Percentiles rank a stretch among this genome's conserved stretches.
phyloP scores from a whole-genome alignment of 2,888 invertebrate genomes.

The Macrosiphum euphorbiae region DNA sequence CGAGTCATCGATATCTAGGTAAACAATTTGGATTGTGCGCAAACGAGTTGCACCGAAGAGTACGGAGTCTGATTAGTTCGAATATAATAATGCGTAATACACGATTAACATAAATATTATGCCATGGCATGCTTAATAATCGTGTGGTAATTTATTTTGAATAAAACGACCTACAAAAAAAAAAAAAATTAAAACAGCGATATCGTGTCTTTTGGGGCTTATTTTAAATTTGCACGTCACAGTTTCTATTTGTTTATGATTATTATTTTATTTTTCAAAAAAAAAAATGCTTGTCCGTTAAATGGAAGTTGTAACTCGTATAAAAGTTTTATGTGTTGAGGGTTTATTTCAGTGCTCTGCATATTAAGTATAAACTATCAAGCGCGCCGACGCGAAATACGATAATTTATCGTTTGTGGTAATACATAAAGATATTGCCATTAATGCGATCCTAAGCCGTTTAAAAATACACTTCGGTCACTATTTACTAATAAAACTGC shows the following conservation, averaged over 20 bases:
- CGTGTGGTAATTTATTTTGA: neutral
- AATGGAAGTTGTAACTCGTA: neutral
- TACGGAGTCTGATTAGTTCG: neutral
- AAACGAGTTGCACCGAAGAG: too few relatives aligned
- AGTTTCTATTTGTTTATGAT: conserved; percentile 8
- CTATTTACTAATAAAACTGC: neutral
- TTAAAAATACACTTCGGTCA: neutral
- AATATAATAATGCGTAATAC: neutral
- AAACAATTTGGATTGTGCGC: too few relatives aligned
- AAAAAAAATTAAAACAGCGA: neutral
- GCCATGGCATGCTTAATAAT: neutral
- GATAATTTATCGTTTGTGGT: neutral
- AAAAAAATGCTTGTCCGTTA: neutral
- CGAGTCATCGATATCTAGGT: too few relatives aligned
- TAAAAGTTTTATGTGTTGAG: conserved; percentile 3
- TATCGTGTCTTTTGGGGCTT: neutral
- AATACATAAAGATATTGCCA: neutral
- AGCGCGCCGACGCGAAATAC: neutral
- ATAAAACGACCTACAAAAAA: neutral
- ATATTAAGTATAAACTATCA: neutral
- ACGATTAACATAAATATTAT: neutral
- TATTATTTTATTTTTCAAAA: neutral
- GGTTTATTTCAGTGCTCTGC: conserved; percentile 1
- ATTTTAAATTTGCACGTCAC: neutral
- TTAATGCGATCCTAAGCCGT: neutral